Base-by-base conservation (phyloP, 1,140 invertebrate species). In the Aethina tumida region DNA sequence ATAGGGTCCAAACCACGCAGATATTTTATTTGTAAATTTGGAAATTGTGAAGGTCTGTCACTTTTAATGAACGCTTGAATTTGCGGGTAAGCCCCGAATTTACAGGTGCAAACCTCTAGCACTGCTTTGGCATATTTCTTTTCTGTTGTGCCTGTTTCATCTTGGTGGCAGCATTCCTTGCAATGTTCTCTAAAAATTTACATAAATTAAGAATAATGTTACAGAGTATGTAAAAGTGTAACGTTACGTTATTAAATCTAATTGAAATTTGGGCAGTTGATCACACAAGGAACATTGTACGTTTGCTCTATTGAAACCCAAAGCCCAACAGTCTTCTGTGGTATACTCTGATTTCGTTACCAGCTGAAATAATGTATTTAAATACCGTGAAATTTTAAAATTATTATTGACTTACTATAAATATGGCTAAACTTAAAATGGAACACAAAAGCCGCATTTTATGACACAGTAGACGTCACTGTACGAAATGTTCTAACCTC, bases 1-100 rank as follows among this genome's bases (percentile, higher is more conserved):
- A 90, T 78, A 3, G 93, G 93, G 67, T 95, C 90, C 28, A 92
- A 66, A 14, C 92, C 92, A 39, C 89, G 72, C 0, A 92, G 79
- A 60, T 95, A 95, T 56, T 81, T 84, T 28, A 97, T 84, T 59
- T 79, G 75, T 32, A 97, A 67, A 59, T 92, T 93, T 24, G 87
- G 81, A 51, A 91, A 95, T 57, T 90, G 84, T 5, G 73, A 70
- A 8, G 86, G 82, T 43, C 77, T 66, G 40, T 93, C 84, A 66
- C 88, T 87, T 62, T 91, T 92, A 26, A 94, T 81, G 60, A 96
- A 96, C 24, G 91, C 91, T 75, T 94, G 84, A 53, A 96, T 92
- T 70, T 96, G 92, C 28, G 92, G 91, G 74, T 90, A 96, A 21
- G 86, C 79, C 41, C 87, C 87, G 68, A 94, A 92, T 70, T 95